These are phyloP conservation scores for Stenolophus ochropezus DNA, from an alignment of 2,888 invertebrate species.

Conservation along the genomic window DNA sequence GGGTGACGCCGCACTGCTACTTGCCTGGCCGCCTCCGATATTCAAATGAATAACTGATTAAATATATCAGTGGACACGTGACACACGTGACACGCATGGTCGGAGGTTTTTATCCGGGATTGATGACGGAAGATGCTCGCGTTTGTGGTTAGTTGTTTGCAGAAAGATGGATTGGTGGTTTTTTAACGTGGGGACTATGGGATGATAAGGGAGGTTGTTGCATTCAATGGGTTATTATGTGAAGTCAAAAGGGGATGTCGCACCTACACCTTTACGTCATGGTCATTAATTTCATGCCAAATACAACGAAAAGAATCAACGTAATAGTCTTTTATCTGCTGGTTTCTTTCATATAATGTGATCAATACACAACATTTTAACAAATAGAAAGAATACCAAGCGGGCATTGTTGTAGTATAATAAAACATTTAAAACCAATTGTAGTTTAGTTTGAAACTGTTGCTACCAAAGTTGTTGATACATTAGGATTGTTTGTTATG, in stretches of 20 bases:
- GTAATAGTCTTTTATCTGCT: no score
- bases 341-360: no score
- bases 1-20: not conserved
- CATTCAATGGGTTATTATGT: constrained; percentile 14
- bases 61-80: constrained; percentile 53
- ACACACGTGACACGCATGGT: constrained; percentile 50
- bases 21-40: constrained; percentile 19
- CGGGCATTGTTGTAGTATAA: no score
- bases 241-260: not conserved
- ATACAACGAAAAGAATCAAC: not conserved
- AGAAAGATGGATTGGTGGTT: constrained; percentile 32
- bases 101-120: constrained; percentile 49
- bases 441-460: no score
- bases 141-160: no score
- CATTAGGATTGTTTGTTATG: no score
- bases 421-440: no score
- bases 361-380: no score
- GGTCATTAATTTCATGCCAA: not conserved
- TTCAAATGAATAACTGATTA: constrained; percentile 60
- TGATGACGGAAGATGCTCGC: constrained; percentile 45
- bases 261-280: not conserved
- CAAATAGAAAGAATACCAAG: no score
- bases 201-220: not conserved
- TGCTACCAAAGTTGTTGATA: no score
- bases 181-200: not conserved